Base-by-base conservation (phyloP, 2,888 invertebrate species). In the Charanyca ferruginea region DNA sequence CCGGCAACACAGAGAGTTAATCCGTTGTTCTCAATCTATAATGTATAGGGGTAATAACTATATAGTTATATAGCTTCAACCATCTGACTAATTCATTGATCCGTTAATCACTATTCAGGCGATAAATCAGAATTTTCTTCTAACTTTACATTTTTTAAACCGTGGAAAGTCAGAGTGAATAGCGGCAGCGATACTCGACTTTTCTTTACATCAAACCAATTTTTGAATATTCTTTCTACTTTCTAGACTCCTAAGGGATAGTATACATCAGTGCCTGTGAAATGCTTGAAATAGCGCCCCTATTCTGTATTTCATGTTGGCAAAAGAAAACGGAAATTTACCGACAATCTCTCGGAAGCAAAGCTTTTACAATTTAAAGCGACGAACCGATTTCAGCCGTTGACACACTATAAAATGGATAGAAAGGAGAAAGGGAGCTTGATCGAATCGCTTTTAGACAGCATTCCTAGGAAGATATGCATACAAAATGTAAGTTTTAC, bases 371-470 rank as follows among this genome's bases (percentile, higher is more conserved):
- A 62, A 55, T 81, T 79, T 75, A 75, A 76, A 78, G 79, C 65
- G 69, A 58, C 61, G 58, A 70, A 79, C 63, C 62, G 67, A 74
- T 77, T 80, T 61, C 44, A 72, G 63, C 25, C 64, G 65, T 63
- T 77, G 69, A 79, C 80, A 66, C 67, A 66, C 45, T 72, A 72
- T 64, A 79, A 69, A 70, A 70, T 73, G 51, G 61, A 57, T 49
- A 13, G 66, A 60, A 52, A 38, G 64, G 51, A 69, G n/a, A n/a
- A n/a, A n/a, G 66, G 57, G 57, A 66, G 65, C 53, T 71, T 59
- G 70, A 80, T 81, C 66, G 79, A 73, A 77, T 76, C 77, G 61
- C 58, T 66, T 76, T 81, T 73, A 68, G 73, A 76, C 73, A 71
- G 42, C 63, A 61, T 68, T 47, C n/a, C 28, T 32, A 32, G 32